Evolutionary conservation across 2,797 vertebrate genomes (phyloP).

Genomic region (Setipinna tenuifilis): DNA sequence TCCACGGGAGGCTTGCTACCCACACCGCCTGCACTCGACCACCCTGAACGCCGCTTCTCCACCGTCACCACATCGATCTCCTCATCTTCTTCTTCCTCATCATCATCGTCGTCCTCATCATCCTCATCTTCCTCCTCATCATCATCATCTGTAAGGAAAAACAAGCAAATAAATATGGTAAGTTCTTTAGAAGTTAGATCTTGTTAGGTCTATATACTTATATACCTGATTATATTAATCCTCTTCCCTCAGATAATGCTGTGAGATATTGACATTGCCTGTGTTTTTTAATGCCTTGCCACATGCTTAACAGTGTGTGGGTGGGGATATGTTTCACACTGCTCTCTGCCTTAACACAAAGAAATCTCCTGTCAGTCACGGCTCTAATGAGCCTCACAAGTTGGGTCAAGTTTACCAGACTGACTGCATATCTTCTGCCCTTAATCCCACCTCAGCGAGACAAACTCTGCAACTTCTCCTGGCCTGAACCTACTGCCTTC

Average conservation of each 20-base stretch:
- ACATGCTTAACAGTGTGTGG: neutral
- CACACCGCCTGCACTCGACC: conserved; percentile 46
- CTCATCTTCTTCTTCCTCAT: conserved; percentile 90
- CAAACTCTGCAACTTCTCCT: neutral
- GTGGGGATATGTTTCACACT: neutral
- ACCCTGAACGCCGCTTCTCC: conserved; percentile 85
- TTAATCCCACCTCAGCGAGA: conserved; percentile 1
- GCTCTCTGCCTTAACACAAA: conserved; percentile 37
- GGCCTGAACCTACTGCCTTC: neutral
- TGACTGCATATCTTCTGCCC: conserved; percentile 57
- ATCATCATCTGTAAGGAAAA: conserved; percentile 67
- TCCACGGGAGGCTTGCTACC: conserved; percentile 78
- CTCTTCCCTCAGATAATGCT: neutral
- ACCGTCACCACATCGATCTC: conserved; percentile 98
- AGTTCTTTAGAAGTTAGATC: neutral
- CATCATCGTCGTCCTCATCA: conserved; percentile 79
- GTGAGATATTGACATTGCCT: neutral
- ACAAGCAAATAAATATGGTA: conserved; percentile 48
- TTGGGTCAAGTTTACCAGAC: conserved; percentile 57
- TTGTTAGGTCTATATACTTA: neutral
- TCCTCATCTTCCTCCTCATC: conserved; percentile 71
- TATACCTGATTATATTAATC: neutral
- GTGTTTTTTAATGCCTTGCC: neutral
- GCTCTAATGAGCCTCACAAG: conserved; percentile 52
- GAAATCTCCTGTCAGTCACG: conserved; percentile 71